Evolutionary conservation across 2,113 vertebrate species (phyloP).

Genomic region (Phalacrocorax brasilianus): DNA sequence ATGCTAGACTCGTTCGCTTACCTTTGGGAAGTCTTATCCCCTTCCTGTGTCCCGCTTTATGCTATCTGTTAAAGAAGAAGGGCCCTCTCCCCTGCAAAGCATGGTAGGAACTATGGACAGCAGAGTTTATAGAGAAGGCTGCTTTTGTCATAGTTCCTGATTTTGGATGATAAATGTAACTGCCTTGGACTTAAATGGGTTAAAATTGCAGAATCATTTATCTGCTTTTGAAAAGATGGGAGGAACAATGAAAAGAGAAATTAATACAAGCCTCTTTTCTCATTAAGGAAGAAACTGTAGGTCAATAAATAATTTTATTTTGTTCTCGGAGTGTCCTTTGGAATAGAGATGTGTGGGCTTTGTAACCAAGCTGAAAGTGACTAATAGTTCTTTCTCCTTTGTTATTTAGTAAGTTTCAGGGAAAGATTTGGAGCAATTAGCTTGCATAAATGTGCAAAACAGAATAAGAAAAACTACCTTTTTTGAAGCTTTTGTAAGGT

Average conservation of each 20-base stretch:
- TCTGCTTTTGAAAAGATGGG: neutral
- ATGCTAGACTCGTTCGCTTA: neutral
- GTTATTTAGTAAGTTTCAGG: neutral
- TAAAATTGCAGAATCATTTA: neutral
- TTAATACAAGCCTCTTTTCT: neutral
- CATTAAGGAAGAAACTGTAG: neutral
- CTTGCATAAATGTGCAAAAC: neutral
- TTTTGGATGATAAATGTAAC: neutral
- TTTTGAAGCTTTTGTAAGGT: neutral
- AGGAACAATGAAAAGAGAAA: neutral
- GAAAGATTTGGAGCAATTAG: neutral
- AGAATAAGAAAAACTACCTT: neutral
- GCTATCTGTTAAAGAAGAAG: neutral
- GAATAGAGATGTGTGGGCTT: neutral
- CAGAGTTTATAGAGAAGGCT: neutral
- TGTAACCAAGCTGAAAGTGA: neutral
- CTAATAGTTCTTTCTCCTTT: neutral
- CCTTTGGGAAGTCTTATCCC: neutral
- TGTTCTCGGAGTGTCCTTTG: neutral
- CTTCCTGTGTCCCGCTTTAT: neutral
- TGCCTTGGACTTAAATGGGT: neutral
- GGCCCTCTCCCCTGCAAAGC: neutral
- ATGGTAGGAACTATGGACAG: fast-evolving
- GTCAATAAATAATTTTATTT: neutral
- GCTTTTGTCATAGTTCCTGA: neutral